phyloP scores from a whole-genome alignment of 2,113 vertebrate genomes.

The Myotis lucifugus region DNA sequence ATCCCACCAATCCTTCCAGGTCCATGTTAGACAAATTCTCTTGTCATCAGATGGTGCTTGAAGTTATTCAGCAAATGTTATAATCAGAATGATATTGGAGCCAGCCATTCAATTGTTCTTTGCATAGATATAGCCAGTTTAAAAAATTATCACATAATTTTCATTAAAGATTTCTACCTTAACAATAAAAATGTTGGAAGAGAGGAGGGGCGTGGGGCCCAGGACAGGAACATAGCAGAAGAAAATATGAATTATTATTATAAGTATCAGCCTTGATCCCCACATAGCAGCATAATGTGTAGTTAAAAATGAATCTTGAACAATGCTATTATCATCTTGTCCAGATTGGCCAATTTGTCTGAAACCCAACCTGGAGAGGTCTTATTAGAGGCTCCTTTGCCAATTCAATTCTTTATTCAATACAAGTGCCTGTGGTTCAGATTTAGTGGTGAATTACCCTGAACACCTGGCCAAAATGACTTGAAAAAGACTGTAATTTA shows the following conservation, averaged over 20 bases:
- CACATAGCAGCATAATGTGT: not conserved
- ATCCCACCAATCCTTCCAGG: not conserved
- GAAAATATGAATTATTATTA: no score
- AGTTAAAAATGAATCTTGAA: slow-evolving; percentile 46
- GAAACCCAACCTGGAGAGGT: slow-evolving; percentile 12
- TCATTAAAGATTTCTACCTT: slow-evolving; percentile 46
- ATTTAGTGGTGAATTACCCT: slow-evolving; percentile 51
- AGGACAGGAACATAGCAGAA: no score
- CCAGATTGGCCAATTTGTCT: slow-evolving; percentile 37
- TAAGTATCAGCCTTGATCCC: no score
- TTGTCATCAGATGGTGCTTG: not conserved
- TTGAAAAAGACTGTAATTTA: slow-evolving; percentile 31
- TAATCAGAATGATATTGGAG: not conserved
- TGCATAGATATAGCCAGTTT: not conserved
- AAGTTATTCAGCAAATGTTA: slow-evolving; percentile 17
- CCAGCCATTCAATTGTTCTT: slow-evolving; percentile 17
- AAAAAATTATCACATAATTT: slow-evolving; percentile 39
- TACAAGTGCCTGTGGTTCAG: not conserved
- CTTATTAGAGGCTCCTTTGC: slow-evolving; percentile 29
- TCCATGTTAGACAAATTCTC: not conserved
- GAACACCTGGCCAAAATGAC: slow-evolving; percentile 47
- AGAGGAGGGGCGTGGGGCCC: no score
- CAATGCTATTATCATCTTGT: slow-evolving; percentile 38
- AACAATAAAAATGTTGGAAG: slow-evolving; percentile 31
- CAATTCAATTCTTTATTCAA: slow-evolving; percentile 40